Base-by-base conservation (phyloP, 2,113 vertebrate genomes). In the Stictonetta naevosa region DNA sequence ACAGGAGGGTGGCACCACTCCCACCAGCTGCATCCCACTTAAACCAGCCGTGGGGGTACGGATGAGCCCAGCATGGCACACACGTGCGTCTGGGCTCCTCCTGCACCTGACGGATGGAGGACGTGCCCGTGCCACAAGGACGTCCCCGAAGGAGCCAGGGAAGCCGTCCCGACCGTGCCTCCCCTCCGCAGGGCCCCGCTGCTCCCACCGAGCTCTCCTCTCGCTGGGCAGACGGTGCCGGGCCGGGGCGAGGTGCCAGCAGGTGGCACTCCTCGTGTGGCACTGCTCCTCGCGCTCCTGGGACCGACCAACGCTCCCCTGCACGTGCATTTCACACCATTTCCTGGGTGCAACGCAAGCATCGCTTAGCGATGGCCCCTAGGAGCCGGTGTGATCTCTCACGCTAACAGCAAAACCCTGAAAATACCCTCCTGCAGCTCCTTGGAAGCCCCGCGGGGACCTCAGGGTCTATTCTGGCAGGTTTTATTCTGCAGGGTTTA, bases 281-380 rank as follows among this genome's bases (percentile, higher is more conserved):
- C 64, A 52, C 0, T 2, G 72, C 60, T 83, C 63, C 82, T 79
- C 33, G 40, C 28, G 16, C 59, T 46, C 18, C 87, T 36, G 69
- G 64, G 36, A 40, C 72, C 21, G 25, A 46, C 5, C 58, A 58
- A 11, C 58, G 16, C 34, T 40, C 10, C 33, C 50, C 83, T n/a
- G 11, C 8, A 1, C 36, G 42, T 1, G 11, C n/a, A 2, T 31
- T 33, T 67, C 86, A 64, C 67, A 64, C 38, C 38, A 34, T 66
- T 33, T 72, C 89, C 84, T 44, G 67, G 58, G 29, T 16, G 53
- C 60, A n/a, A 6, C 34, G 53, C 6, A 0, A 82, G 88, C 62
- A 62, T 69, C 66, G 0, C n/a, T 6, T 5, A 38, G 5, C 0
- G 5, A 34, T 0, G 0, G 19, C 17, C 0, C 0, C 28, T 20